Evolutionary conservation across 2,797 vertebrate species (phyloP).

Genomic region (Coccyzus lansbergi): DNA sequence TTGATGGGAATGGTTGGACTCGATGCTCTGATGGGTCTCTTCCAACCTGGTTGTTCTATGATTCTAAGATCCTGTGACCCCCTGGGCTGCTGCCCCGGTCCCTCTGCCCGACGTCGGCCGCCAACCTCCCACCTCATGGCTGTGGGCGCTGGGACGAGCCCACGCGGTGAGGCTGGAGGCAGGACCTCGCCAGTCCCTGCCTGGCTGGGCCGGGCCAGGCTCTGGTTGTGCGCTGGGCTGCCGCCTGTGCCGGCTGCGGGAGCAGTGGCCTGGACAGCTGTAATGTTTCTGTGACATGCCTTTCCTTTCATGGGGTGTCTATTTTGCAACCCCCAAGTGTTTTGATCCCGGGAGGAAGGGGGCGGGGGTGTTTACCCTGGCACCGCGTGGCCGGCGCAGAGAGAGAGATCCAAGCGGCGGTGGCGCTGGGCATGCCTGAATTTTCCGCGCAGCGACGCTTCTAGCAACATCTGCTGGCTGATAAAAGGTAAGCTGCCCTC

Average conservation of each 20-base stretch:
- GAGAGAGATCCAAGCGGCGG: constrained; percentile 1
- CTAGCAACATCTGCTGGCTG: constrained; percentile 69
- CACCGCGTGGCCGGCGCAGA: constrained; percentile 15
- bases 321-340: constrained; percentile 68
- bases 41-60: too few relatives aligned
- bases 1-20: too few relatives aligned
- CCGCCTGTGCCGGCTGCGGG: neutral
- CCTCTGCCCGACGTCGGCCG: fast-evolving
- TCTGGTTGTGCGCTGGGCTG: neutral
- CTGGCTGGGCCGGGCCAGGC: fast-evolving
- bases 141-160: neutral
- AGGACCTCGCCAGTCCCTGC: neutral
- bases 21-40: too few relatives aligned
- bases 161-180: neutral
- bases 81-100: fast-evolving
- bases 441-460: constrained; percentile 36
- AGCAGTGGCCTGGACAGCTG: constrained; percentile 55
- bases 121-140: fast-evolving
- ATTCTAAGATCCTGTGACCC: neutral
- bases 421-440: constrained; percentile 19
- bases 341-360: constrained; percentile 55
- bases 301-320: constrained; percentile 66
- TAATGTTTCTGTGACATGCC: constrained; percentile 52
- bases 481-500: constrained; percentile 55
- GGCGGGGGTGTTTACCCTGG: constrained; percentile 65